Evolutionary conservation across 2,888 invertebrate genomes (phyloP).

Genomic region (Apamea monoglypha): DNA sequence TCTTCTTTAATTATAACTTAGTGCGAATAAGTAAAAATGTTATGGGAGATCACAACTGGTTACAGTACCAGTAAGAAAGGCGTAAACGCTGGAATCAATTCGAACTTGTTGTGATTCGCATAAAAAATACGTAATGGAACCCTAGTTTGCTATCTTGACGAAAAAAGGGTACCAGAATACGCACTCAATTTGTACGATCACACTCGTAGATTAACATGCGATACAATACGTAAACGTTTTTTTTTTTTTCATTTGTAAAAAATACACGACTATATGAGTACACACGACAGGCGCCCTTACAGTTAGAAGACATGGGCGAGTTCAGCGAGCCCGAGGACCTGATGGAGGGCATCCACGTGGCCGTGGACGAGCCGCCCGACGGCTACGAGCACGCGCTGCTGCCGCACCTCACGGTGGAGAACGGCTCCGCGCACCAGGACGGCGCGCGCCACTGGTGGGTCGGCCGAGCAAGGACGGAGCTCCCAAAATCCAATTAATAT

Average conservation of each 20-base stretch:
- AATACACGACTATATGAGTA: conserved; percentile 23
- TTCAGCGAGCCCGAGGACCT: conserved; percentile 96
- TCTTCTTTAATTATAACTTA: no score
- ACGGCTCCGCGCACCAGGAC: conserved; percentile 85
- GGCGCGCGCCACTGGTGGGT: no score
- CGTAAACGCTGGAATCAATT: no score
- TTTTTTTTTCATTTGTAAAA: neutral
- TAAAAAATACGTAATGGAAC: no score
- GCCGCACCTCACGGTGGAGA: conserved; percentile 86
- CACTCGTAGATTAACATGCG: no score
- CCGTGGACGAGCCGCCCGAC: conserved; percentile 88
- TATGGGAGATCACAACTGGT: no score
- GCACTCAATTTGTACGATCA: no score
- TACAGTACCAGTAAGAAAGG: no score
- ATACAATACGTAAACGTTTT: neutral
- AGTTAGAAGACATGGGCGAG: conserved; percentile 92
- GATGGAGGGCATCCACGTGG: conserved; percentile 95
- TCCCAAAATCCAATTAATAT: neutral
- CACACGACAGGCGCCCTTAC: conserved; percentile 23
- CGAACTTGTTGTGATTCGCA: no score
- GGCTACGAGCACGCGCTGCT: conserved; percentile 79
- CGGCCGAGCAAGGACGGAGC: neutral
- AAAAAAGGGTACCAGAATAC: no score
- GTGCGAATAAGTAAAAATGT: no score
- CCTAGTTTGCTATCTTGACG: no score